Base-by-base conservation (phyloP, 37 sponge, comb jelly and placozoan genomes). In the Haliclona indistincta region DNA sequence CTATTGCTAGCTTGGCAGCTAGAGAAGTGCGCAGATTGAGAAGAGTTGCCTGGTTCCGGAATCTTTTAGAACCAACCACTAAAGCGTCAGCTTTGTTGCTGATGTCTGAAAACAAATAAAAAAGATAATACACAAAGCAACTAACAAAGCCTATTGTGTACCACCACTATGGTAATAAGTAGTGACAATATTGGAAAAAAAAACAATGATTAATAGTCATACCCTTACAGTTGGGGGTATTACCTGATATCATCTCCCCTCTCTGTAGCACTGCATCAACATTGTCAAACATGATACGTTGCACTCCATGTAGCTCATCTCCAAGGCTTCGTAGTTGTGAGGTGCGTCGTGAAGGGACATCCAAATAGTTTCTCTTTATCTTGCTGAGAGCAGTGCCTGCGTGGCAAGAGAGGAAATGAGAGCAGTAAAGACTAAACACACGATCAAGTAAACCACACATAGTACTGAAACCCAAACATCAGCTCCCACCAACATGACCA, bases 201-300 rank as follows among this genome's bases (percentile, higher is more conserved):
- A n/a, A n/a, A n/a, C n/a, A n/a, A n/a, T n/a, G 65, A 25, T 25
- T 2, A 33, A 30, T 15, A 17, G 1, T 38, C 40, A 1, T 38
- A 30, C 67, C 67, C 33, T 36, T 41, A 33, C 36, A 20, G 43
- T 2, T 32, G 25, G 20, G 19, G 4, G 49, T 70, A 84, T 72
- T 61, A 97, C 97, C 81, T 74, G 87, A 70, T 28, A 98, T 78
- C 6, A 93, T 88, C 54, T 98, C 99, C 44, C 99, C 99, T 54
- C 99, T 56, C 79, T 98, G 91, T 4, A 98, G 64, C 4, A 90
- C 96, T 38, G 94, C 94, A 54, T 95, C 99, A 29, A 98, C 96
- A 60, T 95, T 98, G 51, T 98, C 97, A 58, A 95, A 91, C 99
- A 98, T 98, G 63, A 98, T 95, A 39, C 88, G 75, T 79, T 98